Base-by-base conservation (phyloP, 2,888 invertebrate genomes). In the Choreutis nemorana region DNA sequence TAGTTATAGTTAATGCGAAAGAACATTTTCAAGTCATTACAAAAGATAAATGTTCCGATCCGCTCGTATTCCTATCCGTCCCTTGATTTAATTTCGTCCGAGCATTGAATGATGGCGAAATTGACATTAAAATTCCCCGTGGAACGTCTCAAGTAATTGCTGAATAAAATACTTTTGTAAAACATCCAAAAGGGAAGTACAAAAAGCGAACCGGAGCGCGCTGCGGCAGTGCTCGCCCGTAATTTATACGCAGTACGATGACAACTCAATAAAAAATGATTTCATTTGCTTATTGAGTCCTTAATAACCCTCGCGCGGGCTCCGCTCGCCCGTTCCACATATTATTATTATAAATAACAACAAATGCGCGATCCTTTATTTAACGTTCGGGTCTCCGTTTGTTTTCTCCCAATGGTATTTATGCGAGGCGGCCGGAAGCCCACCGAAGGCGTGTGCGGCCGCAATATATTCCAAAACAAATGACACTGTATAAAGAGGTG, bases 191-290 rank as follows among this genome's bases (percentile, higher is more conserved):
- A 75, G 58, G 57, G 66, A 66, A 61, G 53, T 56, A 70, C 62
- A 75, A 75, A 75, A 73, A 65, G 56, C 57, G 54, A 59, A 50
- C 53, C 45, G 48, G 47, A 49, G 39, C 50, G 42, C 40, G 42
- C 50, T 40, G 46, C 55, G 45, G 55, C 58, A 51, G 55, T 58
- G 65, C 58, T 62, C 55, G 54, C 55, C 31, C 47, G 67, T 72
- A 68, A 77, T 75, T 77, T 77, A 77, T 77, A 71, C 66, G 53
- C 63, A 53, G 56, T 58, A 59, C 58, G 77, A 73, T 73, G 77
- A 78, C 77, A 75, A 65, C 71, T 77, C 67, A 77, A 77, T 77
- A 78, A 78, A 75, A 78, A 77, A 75, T 73, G 67, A 75, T 77
- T 75, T 70, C 77, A 77, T 77, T 78, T 78, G 77, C 72, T 78